Evolutionary conservation across 2,797 vertebrate species (phyloP), one percentile per base, ranked within the genome.

Genomic region (Tolypeutes matacus): DNA sequence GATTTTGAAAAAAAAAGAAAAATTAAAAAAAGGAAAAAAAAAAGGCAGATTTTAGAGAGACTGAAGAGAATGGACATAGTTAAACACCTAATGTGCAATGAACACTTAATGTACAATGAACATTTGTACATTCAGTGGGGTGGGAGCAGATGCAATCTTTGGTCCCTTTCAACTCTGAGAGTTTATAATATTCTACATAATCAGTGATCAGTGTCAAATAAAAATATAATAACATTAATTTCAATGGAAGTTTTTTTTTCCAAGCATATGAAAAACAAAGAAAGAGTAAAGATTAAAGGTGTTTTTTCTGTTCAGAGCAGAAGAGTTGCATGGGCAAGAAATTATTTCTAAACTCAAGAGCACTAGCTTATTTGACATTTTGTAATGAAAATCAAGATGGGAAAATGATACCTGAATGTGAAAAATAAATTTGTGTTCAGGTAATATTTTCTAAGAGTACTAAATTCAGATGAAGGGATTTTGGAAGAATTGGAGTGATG

Each of bases 301-400:
- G 27, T 10, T 89, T 92, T 92, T 77, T 46, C 78, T 67, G 29
- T 78, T 87, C 11, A 39, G 9, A 89, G 76, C 25, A 91, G 51
- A 93, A 17, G 21, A 49, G 93, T 77, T 56, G 23, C 25, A 78
- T 56, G 21, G 34, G 36, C 18, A 23, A 80, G 15, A 90, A 78
- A 73, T 95, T 80, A 83, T 89, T 86, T 89, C 49, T 51, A 83
- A 86, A 53, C 31, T 83, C 46, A 86, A 67, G 39, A 92, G 13
- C 36, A 78, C 34, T 65, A n/a, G 58, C 25, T 72, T 76, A 64
- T 67, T 94, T 51, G 88, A 36, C 12, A 53, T n/a, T 92, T 94
- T 75, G 29, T n/a, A 65, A 85, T 51, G 53, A 95, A 89, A 89
- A 75, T 51, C 29, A 87, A 65, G 84, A 64, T 89, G 25, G 72